Evolutionary conservation across 1,140 invertebrate species (phyloP).

Genomic region (Hydropsyche tenuis): DNA sequence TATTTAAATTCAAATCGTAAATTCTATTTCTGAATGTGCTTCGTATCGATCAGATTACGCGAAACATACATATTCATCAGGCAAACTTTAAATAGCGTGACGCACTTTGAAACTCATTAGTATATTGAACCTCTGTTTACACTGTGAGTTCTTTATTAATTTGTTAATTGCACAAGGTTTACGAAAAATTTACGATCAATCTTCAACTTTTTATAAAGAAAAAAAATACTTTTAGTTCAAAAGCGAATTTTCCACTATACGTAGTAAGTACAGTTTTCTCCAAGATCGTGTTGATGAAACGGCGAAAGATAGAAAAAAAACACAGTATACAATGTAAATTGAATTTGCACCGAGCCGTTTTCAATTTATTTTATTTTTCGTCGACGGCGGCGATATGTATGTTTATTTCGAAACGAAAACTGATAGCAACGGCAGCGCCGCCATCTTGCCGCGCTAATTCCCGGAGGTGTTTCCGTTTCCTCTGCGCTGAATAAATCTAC

Average conservation of each 20-base stretch:
- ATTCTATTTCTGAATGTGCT: no score
- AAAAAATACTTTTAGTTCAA: no score
- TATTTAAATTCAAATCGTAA: no score
- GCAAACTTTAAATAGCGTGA: neutral
- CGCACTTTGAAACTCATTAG: slow-evolving; percentile 29
- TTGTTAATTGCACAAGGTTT: slow-evolving; percentile 36
- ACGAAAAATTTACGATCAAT: no score
- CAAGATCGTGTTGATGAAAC: slow-evolving; percentile 3
- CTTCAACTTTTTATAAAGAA: no score
- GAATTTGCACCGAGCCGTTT: slow-evolving; percentile 35
- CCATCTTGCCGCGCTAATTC: slow-evolving; percentile 50
- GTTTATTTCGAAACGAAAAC: slow-evolving; percentile 46
- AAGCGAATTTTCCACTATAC: neutral
- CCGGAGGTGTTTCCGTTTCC: slow-evolving; percentile 47
- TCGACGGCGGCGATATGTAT: slow-evolving; percentile 31
- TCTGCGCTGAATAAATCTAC: slow-evolving; percentile 48
- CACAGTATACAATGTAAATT: neutral
- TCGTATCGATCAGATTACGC: no score
- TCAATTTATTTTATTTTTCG: slow-evolving; percentile 43
- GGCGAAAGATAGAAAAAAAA: slow-evolving; percentile 7
- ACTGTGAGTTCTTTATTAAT: slow-evolving; percentile 33
- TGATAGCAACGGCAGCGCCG: slow-evolving; percentile 38
- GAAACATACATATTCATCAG: no score
- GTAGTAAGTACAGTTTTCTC: neutral
- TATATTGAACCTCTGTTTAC: slow-evolving; percentile 38